Evolutionary conservation across 2,797 vertebrate species (phyloP).

Genomic region (Stomatorhinus walkeri): DNA sequence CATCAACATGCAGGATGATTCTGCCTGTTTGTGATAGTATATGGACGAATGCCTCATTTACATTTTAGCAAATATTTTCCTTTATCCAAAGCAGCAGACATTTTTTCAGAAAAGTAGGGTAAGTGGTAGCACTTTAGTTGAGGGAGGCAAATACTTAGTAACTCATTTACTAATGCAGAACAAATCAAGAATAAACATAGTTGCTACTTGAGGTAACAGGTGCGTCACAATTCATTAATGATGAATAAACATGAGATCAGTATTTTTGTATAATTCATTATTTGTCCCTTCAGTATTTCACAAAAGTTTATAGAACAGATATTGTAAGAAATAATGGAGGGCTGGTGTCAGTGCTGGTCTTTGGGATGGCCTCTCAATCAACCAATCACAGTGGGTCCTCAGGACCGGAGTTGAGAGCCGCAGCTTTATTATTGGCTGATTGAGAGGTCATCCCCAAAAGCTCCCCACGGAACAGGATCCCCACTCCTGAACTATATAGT

Average conservation of each 20-base stretch:
- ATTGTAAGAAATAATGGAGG: neutral
- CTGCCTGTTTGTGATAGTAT: neutral
- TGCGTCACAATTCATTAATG: neutral
- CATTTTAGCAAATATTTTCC: neutral
- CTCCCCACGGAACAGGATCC: too few relatives aligned
- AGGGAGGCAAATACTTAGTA: neutral
- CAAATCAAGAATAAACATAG: neutral
- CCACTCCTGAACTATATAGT: neutral
- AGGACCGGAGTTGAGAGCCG: too few relatives aligned
- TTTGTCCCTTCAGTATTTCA: neutral
- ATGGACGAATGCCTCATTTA: neutral
- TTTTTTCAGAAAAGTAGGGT: neutral
- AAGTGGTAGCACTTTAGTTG: neutral
- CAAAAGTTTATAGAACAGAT: neutral
- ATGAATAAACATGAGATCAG: neutral
- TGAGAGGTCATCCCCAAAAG: too few relatives aligned
- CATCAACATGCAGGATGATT: neutral
- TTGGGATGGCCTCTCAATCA: too few relatives aligned
- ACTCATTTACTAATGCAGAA: neutral
- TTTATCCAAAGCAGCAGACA: neutral
- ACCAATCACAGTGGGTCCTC: too few relatives aligned
- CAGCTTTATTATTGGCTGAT: too few relatives aligned
- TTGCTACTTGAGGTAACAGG: neutral
- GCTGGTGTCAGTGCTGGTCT: too few relatives aligned
- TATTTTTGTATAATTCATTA: neutral